Base-by-base conservation (phyloP, 2,113 vertebrate species). In the Phalacrocorax carbo region DNA sequence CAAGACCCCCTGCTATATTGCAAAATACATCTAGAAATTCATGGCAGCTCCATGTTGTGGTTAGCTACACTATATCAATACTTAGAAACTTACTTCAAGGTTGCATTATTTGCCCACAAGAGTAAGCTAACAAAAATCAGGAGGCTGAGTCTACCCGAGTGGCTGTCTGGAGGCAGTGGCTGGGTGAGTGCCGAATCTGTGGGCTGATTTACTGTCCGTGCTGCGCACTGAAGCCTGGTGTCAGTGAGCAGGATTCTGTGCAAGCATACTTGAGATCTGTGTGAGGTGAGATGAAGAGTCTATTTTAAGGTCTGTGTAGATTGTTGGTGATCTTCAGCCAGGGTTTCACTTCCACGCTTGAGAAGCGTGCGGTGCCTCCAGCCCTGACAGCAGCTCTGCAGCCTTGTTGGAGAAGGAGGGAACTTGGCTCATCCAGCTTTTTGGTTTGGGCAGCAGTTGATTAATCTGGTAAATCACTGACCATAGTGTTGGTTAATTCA, bases 211-310 rank as follows among this genome's bases (percentile, higher is more conserved):
- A 42, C 69, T 58, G 38, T 55, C 49, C 21, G 44, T 7, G 9
- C 13, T 71, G 32, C 32, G 32, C 42, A 2, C 34, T 0, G 0
- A 0, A 0, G 7, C 64, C 20, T 10, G 4, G 27, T 30, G 16
- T 51, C 19, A 8, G 15, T 27, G 58, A 51, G 66, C 19, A 68
- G 44, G 76, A 29, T 30, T 60, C 64, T 81, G 15, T 23, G 32
- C 34, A 16, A 42, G 48, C 32, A 14, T 21, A 7, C 75, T 72
- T 88, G 71, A 89, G 44, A 40, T 65, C 68, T 58, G 49, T 15
- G 8, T 54, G 64, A 86, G 49, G 46, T 22, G 34, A 92, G 71
- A 34, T 52, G 46, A 82, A 18, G 32, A 54, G 54, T 70, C n/a
- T 83, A 0, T 83, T 88, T 65, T 61, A 57, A 81, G 54, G 17